Evolutionary conservation across 1,140 invertebrate species (phyloP).

Genomic region (Halesus radiatus): DNA sequence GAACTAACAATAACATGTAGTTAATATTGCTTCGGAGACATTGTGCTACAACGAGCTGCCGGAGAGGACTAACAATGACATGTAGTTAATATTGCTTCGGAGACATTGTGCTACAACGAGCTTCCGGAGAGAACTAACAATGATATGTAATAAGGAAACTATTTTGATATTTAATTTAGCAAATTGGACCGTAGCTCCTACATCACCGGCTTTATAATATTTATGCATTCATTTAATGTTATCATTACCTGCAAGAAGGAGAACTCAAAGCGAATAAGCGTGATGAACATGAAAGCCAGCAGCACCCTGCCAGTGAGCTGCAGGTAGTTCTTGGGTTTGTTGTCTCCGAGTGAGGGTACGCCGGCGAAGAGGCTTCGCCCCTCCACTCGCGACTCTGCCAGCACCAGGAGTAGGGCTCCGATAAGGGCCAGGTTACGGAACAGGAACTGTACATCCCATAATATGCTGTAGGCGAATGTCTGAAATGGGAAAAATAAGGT

Average conservation of each 20-base stretch:
- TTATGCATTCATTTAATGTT: conserved; percentile 7
- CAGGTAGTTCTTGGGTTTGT: conserved; percentile 97
- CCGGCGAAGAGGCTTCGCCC: conserved; percentile 96
- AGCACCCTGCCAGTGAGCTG: conserved; percentile 96
- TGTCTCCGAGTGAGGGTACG: conserved; percentile 96
- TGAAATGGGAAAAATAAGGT: conserved; percentile 69
- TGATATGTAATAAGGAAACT: too few relatives aligned
- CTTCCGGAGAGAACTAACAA: too few relatives aligned
- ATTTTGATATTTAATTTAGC: too few relatives aligned
- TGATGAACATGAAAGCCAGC: conserved; percentile 99
- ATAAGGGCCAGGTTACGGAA: conserved; percentile 95
- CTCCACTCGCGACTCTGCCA: conserved; percentile 95
- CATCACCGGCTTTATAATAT: too few relatives aligned
- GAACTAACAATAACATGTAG: too few relatives aligned
- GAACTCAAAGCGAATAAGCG: conserved; percentile 93
- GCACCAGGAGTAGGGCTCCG: conserved; percentile 92
- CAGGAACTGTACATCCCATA: conserved; percentile 98
- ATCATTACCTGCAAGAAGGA: conserved; percentile 85
- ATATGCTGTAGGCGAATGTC: conserved; percentile 97
- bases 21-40: too few relatives aligned
- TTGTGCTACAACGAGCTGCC: too few relatives aligned
- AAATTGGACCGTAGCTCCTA: too few relatives aligned
- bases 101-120: too few relatives aligned
- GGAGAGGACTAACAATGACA: too few relatives aligned
- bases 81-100: too few relatives aligned